phyloP scores from a whole-genome alignment of 2,797 vertebrate species.

The Tauraco hartlaubi region DNA sequence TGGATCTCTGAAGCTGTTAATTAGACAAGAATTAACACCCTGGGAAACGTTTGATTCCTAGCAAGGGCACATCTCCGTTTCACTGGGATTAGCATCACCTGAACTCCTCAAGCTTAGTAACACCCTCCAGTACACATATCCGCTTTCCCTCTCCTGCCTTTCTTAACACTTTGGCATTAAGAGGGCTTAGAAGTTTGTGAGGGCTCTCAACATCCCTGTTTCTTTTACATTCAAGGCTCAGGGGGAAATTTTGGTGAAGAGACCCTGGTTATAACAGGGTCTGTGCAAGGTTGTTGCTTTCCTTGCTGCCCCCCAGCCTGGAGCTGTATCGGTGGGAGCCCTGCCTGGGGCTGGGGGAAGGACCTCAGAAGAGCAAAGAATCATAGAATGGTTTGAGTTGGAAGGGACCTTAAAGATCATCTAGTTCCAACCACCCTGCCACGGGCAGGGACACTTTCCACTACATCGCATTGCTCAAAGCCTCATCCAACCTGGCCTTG shows the following conservation, averaged over 20 bases:
- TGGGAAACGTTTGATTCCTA: neutral
- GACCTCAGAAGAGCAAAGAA: neutral
- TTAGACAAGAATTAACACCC: slow-evolving; percentile 27
- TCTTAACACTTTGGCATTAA: too few relatives aligned
- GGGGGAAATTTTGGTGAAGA: neutral
- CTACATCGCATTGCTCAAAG: too few relatives aligned
- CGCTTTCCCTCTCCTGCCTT: neutral
- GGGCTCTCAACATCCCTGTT: neutral
- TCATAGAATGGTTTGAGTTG: too few relatives aligned
- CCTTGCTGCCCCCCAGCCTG: too few relatives aligned
- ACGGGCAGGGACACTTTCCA: too few relatives aligned
- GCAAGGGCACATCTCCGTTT: neutral
- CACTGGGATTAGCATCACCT: neutral
- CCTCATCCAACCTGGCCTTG: too few relatives aligned
- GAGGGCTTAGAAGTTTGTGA: neutral
- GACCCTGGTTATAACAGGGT: neutral
- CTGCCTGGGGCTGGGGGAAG: too few relatives aligned
- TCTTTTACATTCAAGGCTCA: neutral
- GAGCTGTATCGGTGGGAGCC: too few relatives aligned
- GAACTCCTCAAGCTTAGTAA: neutral
- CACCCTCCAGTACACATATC: neutral
- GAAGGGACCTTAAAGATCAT: too few relatives aligned
- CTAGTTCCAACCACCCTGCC: too few relatives aligned
- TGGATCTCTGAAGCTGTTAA: neutral
- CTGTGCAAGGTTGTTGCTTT: too few relatives aligned